Evolutionary conservation across 1,140 invertebrate species (phyloP).

Genomic region (Lepidotrigona ventralis): DNA sequence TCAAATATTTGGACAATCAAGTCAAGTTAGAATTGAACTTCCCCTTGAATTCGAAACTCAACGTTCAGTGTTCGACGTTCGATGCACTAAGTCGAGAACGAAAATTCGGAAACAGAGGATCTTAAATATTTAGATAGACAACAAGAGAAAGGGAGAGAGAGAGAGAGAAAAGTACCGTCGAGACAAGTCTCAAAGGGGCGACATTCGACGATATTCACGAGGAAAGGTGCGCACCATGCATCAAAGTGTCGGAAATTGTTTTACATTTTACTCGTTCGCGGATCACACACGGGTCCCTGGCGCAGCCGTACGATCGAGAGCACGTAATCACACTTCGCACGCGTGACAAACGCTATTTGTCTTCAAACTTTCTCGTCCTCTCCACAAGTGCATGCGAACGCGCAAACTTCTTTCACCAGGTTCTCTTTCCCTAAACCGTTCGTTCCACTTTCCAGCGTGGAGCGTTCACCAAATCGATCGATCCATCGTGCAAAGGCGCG

Average conservation of each 20-base stretch:
- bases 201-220: constrained; percentile 11
- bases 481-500: background rate
- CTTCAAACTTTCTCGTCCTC: background rate
- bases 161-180: background rate
- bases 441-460: background rate
- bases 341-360: constrained; percentile 30
- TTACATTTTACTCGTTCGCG: constrained; percentile 11
- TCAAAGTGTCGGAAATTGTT: constrained; percentile 32
- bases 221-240: background rate
- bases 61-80: no score
- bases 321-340: constrained; percentile 19
- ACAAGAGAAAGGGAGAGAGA: no score
- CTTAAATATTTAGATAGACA: background rate
- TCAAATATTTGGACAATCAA: no score
- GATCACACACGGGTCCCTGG: background rate
- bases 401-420: constrained; percentile 3
- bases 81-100: background rate
- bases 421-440: background rate
- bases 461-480: background rate
- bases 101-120: background rate
- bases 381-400: background rate
- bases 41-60: no score
- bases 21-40: no score
- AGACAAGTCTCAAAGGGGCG: background rate
- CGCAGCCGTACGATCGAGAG: background rate